These are phyloP conservation scores for Pharmacophagus antenor DNA, from an alignment of 2,888 invertebrate genomes.

Conservation along the genomic window DNA sequence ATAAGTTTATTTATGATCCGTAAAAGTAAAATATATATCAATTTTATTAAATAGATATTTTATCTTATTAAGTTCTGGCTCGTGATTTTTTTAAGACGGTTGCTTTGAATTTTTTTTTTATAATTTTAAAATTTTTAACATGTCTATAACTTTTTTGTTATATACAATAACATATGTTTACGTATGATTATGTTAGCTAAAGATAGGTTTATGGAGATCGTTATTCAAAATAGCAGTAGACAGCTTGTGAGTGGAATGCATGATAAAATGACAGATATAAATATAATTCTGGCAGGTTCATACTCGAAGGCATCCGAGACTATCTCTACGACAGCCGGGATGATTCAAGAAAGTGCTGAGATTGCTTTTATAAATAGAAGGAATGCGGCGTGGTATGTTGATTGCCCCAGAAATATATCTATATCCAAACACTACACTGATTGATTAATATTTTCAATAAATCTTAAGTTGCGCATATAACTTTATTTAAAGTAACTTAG, in stretches of 20 bases:
- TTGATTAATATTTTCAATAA: slow-evolving; percentile 10
- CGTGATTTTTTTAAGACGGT: too few species aligned
- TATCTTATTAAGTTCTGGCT: too few species aligned
- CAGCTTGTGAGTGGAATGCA: slow-evolving; percentile 15
- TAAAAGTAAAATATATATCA: too few species aligned
- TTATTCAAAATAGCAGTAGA: slow-evolving; percentile 13
- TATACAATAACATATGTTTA: not conserved
- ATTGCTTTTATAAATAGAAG: slow-evolving; percentile 20
- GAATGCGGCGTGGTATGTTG: slow-evolving; percentile 27
- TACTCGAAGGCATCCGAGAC: slow-evolving; percentile 5
- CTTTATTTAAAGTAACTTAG: not conserved
- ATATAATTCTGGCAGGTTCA: slow-evolving; percentile 23
- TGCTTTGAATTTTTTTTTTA: too few species aligned
- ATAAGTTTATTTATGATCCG: too few species aligned
- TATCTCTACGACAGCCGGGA: slow-evolving; percentile 27
- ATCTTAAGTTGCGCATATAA: not conserved
- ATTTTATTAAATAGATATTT: too few species aligned
- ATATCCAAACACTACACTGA: slow-evolving; percentile 7
- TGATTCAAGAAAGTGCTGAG: slow-evolving; percentile 26
- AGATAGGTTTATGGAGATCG: not conserved
- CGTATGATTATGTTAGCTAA: not conserved
- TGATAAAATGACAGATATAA: slow-evolving; percentile 23
- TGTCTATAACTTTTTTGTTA: too few species aligned
- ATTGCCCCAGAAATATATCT: slow-evolving; percentile 25
- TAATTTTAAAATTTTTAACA: too few species aligned